phyloP scores from a whole-genome alignment of 2,113 vertebrate genomes.

The Apistogramma diplotaenia region DNA sequence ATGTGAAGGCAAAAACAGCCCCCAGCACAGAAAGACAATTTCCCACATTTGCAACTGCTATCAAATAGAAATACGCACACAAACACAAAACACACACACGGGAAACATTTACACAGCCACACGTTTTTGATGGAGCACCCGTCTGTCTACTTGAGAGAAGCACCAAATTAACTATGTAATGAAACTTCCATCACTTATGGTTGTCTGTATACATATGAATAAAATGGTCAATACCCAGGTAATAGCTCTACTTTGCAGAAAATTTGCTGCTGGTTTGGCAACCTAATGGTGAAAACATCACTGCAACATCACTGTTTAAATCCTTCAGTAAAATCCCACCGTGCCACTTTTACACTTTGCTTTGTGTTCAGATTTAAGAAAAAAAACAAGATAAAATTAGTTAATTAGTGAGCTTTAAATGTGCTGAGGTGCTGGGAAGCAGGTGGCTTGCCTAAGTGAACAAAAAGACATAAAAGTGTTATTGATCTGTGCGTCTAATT shows the following conservation, averaged over 20 bases:
- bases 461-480: not conserved
- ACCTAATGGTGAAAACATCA: not conserved
- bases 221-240: not conserved
- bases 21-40: conserved; percentile 21
- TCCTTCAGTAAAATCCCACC: not conserved
- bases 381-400: not conserved
- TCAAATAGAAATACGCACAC: not conserved
- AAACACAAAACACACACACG: not conserved
- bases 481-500: not conserved
- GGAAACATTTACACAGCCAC: not conserved
- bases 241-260: not conserved
- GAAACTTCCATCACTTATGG: not conserved
- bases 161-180: not conserved
- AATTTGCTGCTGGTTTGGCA: not conserved
- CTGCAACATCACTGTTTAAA: not conserved
- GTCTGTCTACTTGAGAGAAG: not conserved
- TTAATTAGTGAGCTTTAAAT: not conserved
- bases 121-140: not conserved
- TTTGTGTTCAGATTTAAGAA: conserved; percentile 7
- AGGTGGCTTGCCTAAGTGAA: not conserved
- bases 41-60: not conserved
- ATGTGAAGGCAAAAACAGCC: conserved; percentile 14
- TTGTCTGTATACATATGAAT: not conserved
- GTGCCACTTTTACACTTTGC: not conserved
- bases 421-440: not conserved